These are phyloP conservation scores for Myotis myotis DNA, from an alignment of 2,797 vertebrate species.

Conservation along the genomic window DNA sequence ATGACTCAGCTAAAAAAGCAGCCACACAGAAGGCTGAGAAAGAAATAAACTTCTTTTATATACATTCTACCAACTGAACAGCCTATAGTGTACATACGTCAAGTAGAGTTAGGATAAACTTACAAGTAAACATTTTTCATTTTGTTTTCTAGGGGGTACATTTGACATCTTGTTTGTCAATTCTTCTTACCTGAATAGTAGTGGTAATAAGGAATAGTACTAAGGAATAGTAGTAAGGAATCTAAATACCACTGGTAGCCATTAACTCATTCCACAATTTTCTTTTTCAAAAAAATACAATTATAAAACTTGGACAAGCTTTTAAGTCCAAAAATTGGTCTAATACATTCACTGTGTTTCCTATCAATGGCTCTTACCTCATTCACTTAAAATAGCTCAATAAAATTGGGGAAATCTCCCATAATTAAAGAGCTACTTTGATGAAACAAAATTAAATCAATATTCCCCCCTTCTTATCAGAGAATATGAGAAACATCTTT, in stretches of 20 bases:
- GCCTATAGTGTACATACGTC: neutral
- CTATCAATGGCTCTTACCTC: neutral
- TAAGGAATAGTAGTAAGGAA: neutral
- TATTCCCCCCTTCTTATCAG: neutral
- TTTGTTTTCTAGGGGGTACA: neutral
- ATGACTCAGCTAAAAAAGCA: neutral
- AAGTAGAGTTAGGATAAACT: neutral
- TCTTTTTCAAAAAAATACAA: constrained; percentile 35
- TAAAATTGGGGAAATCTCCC: neutral
- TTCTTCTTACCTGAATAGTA: neutral
- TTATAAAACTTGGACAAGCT: neutral
- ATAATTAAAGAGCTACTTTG: neutral
- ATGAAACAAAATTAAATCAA: neutral
- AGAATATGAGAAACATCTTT: neutral
- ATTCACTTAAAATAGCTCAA: neutral
- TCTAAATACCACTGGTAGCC: neutral
- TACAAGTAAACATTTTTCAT: neutral
- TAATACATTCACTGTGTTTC: neutral
- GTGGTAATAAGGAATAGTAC: no score
- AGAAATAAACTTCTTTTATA: neutral
- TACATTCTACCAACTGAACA: neutral
- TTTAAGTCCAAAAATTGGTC: neutral
- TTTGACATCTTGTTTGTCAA: neutral
- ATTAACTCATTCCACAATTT: neutral
- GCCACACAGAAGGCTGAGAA: neutral